These are phyloP conservation scores for Bombyx mandarina DNA, from an alignment of 1,140 invertebrate genomes.

Conservation along the genomic window DNA sequence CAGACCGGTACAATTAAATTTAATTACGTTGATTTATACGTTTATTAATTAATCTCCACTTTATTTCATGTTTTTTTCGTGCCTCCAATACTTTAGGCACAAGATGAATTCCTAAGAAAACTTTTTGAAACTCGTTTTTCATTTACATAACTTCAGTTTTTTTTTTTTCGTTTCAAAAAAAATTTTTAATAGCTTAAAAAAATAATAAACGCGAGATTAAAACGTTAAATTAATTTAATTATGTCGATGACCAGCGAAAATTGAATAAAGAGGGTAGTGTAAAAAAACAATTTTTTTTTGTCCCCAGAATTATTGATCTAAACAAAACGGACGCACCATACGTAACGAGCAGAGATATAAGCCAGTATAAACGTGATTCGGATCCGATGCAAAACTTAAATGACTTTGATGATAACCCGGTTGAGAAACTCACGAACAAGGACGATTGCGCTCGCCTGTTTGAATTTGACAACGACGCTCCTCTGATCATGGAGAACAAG, in stretches of 20 bases:
- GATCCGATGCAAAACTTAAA: slow-evolving; percentile 32
- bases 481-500: slow-evolving; percentile 57
- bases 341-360: slow-evolving; percentile 45
- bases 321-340: slow-evolving; percentile 54
- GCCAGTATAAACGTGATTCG: slow-evolving; percentile 40
- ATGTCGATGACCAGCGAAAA: background rate
- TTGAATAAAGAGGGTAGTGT: too few relatives aligned
- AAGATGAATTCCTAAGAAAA: too few relatives aligned
- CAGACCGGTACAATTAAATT: slow-evolving; percentile 38
- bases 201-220: too few relatives aligned
- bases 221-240: too few relatives aligned
- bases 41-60: too few relatives aligned
- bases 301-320: slow-evolving; percentile 64
- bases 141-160: too few relatives aligned
- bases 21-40: background rate
- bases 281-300: background rate
- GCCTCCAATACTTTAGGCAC: too few relatives aligned
- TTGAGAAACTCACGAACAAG: slow-evolving; percentile 59
- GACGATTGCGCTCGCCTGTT: slow-evolving; percentile 66
- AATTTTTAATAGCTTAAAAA: background rate
- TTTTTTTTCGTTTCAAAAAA: too few relatives aligned
- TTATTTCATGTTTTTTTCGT: too few relatives aligned
- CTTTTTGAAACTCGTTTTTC: too few relatives aligned
- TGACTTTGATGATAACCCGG: slow-evolving; percentile 56
- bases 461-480: slow-evolving; percentile 65